These are phyloP conservation scores for Agrilus mali DNA, from an alignment of 2,888 invertebrate genomes.

Conservation along the genomic window DNA sequence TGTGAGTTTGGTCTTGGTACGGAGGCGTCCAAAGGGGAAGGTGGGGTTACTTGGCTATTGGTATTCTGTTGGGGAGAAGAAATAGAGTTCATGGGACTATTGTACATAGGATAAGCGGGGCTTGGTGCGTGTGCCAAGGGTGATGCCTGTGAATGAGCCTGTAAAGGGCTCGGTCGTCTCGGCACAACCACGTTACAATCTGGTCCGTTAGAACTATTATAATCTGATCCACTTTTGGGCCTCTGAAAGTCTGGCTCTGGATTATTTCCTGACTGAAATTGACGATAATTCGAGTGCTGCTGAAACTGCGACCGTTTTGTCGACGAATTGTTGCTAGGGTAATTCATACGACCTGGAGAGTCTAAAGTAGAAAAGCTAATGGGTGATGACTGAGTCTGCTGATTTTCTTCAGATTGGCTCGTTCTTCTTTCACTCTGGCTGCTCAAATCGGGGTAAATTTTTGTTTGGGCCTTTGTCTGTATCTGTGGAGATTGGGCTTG, in stretches of 20 bases:
- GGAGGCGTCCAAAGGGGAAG: constrained; percentile 59
- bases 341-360: constrained; percentile 50
- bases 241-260: constrained; percentile 49
- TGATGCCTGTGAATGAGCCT: constrained; percentile 58
- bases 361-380: constrained; percentile 69
- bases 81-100: constrained; percentile 68
- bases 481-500: constrained; percentile 31
- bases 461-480: constrained; percentile 66
- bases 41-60: constrained; percentile 45
- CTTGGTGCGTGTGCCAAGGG: constrained; percentile 63
- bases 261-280: constrained; percentile 47
- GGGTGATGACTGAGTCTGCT: constrained; percentile 52
- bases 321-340: constrained; percentile 41
- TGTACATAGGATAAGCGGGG: constrained; percentile 74
- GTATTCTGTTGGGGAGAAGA: constrained; percentile 58
- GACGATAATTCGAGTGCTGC: constrained; percentile 37
- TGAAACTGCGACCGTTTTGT: constrained; percentile 41
- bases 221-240: constrained; percentile 38
- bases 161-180: constrained; percentile 54
- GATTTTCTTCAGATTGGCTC: constrained; percentile 33
- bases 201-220: constrained; percentile 27
- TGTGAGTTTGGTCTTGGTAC: constrained; percentile 49
- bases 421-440: constrained; percentile 29
- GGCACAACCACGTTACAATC: constrained; percentile 53
- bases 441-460: constrained; percentile 58